Evolutionary conservation across 2,888 invertebrate species (phyloP).

Genomic region (Nowickia ferox): DNA sequence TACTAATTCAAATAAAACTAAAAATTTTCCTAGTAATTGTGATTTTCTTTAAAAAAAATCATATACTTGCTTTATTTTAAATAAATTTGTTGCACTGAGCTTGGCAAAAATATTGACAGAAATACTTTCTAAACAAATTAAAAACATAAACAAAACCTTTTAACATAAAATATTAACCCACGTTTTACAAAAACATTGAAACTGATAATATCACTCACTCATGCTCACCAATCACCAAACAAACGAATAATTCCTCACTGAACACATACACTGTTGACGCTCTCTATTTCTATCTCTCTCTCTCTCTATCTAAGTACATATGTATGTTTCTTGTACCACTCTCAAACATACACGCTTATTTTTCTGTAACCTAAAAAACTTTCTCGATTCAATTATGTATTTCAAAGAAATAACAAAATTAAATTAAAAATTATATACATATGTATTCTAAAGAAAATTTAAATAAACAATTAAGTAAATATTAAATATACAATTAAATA

Average conservation of each 20-base stretch:
- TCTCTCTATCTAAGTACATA: no score
- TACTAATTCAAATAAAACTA: slow-evolving; percentile 64
- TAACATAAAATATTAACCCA: slow-evolving; percentile 29
- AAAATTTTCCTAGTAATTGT: slow-evolving; percentile 68
- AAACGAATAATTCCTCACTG: slow-evolving; percentile 13
- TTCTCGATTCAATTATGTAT: slow-evolving; percentile 43
- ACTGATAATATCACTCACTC: slow-evolving; percentile 56
- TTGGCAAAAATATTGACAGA: not conserved
- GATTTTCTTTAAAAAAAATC: slow-evolving; percentile 37
- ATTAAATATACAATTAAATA: slow-evolving; percentile 66
- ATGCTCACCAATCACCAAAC: not conserved
- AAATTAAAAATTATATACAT: slow-evolving; percentile 23
- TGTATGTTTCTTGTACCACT: not conserved
- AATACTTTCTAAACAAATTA: not conserved
- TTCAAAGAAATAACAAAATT: slow-evolving; percentile 38
- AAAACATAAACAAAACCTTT: not conserved
- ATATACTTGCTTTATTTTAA: slow-evolving; percentile 3
- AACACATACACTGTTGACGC: not conserved
- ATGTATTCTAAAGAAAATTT: slow-evolving; percentile 55
- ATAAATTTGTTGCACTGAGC: slow-evolving; percentile 8
- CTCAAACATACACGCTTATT: slow-evolving; percentile 34
- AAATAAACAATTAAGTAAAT: slow-evolving; percentile 58
- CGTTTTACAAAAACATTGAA: slow-evolving; percentile 20
- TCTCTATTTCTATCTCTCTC: slow-evolving; percentile 12
- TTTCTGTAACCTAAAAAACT: slow-evolving; percentile 26